Percentiles rank a stretch among this genome's conserved stretches.
phyloP scores from a whole-genome alignment of 1,140 invertebrate genomes.

The Zaprionus ornatus region DNA sequence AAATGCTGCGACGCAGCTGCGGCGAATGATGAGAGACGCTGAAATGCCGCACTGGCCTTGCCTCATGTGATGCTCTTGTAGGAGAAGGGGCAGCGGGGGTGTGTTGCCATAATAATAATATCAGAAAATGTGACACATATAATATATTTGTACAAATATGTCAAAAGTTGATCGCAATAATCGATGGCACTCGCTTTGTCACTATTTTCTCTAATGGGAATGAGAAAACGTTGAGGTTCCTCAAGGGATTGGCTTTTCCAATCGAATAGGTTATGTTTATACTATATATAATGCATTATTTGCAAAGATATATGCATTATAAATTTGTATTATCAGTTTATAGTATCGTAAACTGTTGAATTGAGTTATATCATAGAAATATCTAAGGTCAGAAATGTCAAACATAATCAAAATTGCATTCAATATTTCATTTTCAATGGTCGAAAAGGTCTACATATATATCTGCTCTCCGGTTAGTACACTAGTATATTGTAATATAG shows the following conservation, averaged over 20 bases:
- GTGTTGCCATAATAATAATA: not conserved
- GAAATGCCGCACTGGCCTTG: conserved; percentile 11
- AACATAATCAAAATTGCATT: no score
- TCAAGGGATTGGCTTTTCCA: not conserved
- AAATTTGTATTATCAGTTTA: no score
- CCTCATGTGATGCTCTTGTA: not conserved
- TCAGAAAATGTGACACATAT: not conserved
- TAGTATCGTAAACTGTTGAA: no score
- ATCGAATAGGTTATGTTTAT: no score
- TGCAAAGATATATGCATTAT: no score
- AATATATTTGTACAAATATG: not conserved
- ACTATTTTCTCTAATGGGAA: not conserved
- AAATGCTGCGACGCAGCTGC: conserved; percentile 9
- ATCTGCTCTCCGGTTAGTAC: no score
- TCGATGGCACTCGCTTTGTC: not conserved
- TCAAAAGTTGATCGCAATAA: not conserved
- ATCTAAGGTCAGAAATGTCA: no score
- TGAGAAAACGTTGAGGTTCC: not conserved
- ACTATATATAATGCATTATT: no score
- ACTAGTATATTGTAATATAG: no score
- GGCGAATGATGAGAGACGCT: conserved; percentile 17
- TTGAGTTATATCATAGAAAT: no score
- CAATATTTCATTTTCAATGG: no score
- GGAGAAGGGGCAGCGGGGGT: not conserved
- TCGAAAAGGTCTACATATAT: no score